Percentiles rank a stretch among this genome's conserved stretches.
Conservation (phyloP, 2,797 vertebrate species). For the Microctenopoma lineatum region DNA sequence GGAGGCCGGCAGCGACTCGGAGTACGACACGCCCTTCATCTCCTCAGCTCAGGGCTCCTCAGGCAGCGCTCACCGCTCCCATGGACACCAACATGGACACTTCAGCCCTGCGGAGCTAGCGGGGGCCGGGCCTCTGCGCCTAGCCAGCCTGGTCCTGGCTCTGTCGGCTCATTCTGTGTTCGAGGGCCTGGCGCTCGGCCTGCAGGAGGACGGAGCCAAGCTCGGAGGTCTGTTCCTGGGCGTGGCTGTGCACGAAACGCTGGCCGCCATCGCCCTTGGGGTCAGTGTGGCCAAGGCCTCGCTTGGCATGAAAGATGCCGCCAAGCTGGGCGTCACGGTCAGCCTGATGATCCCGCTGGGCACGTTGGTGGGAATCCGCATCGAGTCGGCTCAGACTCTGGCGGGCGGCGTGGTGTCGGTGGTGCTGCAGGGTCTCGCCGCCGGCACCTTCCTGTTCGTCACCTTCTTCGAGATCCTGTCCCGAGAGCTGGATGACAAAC, state of each 20-base stretch:
- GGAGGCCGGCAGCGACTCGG: constrained; percentile 91
- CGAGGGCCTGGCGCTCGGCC: constrained; percentile 91
- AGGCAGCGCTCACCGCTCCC: constrained; percentile 22
- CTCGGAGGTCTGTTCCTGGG: constrained; percentile 88
- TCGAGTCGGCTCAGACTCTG: constrained; percentile 84
- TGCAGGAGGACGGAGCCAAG: constrained; percentile 88
- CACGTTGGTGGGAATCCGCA: constrained; percentile 86
- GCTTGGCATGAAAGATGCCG: constrained; percentile 83
- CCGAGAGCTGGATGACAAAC: constrained; percentile 91
- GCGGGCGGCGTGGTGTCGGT: constrained; percentile 83
- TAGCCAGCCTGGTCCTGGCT: constrained; percentile 89
- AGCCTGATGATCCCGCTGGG: constrained; percentile 92
- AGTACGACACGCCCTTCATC: constrained; percentile 92
- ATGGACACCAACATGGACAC: constrained; percentile 69
- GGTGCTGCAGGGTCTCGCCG: constrained; percentile 90
- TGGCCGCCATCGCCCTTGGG: constrained; percentile 90
- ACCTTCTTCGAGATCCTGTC: constrained; percentile 94
- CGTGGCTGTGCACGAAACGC: constrained; percentile 90
- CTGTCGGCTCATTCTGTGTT: constrained; percentile 92
- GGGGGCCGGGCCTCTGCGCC: constrained; percentile 83
- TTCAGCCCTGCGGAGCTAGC: constrained; percentile 80
- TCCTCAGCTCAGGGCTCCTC: constrained; percentile 49
- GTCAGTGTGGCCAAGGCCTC: constrained; percentile 88
- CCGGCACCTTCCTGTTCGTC: constrained; percentile 92
- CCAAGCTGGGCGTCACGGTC: constrained; percentile 86